Evolutionary conservation across 1,140 invertebrate genomes (phyloP).

Genomic region (Pseudoatta argentina): DNA sequence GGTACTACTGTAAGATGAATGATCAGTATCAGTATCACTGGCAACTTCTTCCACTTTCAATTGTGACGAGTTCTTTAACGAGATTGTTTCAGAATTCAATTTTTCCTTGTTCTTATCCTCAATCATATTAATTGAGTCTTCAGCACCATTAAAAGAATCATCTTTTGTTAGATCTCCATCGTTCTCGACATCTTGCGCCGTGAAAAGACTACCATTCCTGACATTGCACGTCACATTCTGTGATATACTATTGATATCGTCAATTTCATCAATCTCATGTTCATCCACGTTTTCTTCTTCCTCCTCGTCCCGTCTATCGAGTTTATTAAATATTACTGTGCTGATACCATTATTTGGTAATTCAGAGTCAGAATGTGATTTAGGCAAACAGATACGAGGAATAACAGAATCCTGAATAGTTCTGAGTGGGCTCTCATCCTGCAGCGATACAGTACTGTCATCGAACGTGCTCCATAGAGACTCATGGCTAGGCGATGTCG

Average conservation of each 20-base stretch:
- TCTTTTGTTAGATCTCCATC: constrained; percentile 42
- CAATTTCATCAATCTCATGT: constrained; percentile 53
- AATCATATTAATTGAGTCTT: background rate
- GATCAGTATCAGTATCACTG: constrained; percentile 83
- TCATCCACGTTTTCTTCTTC: background rate
- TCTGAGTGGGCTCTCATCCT: constrained; percentile 74
- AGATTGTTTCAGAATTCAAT: background rate
- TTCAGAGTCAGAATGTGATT: constrained; percentile 81
- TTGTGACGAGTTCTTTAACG: background rate
- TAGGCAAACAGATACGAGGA: constrained; percentile 57
- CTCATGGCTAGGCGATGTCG: constrained; percentile 81
- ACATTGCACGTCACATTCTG: background rate
- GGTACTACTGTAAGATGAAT: constrained; percentile 78
- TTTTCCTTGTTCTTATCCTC: background rate
- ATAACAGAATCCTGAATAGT: background rate
- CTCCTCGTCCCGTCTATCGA: background rate
- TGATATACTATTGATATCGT: constrained; percentile 46
- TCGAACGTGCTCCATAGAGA: constrained; percentile 83
- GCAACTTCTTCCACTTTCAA: constrained; percentile 59
- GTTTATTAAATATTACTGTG: background rate
- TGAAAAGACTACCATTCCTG: background rate
- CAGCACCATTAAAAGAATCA: constrained; percentile 6
- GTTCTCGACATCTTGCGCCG: constrained; percentile 1
- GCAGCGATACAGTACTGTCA: constrained; percentile 79
- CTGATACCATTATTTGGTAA: constrained; percentile 53